Evolutionary conservation across 1,140 invertebrate genomes (phyloP), one percentile per base, ranked within the genome.

Genomic region (Condylostylus longicornis): DNA sequence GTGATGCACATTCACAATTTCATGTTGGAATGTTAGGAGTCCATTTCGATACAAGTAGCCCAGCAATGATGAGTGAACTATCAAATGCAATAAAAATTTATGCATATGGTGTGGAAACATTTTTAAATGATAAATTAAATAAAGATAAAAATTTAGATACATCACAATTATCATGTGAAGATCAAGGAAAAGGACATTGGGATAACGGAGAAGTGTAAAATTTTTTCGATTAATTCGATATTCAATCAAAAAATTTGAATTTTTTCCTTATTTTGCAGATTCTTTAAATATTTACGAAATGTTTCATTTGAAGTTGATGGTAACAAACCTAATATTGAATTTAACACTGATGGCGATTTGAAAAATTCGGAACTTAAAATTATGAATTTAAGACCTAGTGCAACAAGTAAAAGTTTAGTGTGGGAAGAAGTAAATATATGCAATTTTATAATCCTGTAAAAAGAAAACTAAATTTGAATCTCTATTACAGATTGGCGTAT

Each of bases 21-120:
- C 88, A 88, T 0, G 74, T 90, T 14, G 90, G 90, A 20, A 89
- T 93, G 81, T 64, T 96, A 9, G 89, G 90, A 39, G 84, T 91
- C 1, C 85, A 93, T 58, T 93, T 90, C 47, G 86, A 93, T 53
- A 90, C 87, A 14, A 81, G 78, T 35, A 79, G 76, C 41, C 66
- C 71, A 0, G 78, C 79, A 18, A 60, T 91, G 5, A 77, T 87
- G 41, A 78, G 77, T 42, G 83, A 89, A 54, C 88, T 91, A 27
- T 79, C 82, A 3, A 85, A 83, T 15, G 85, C 84, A 4, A 80
- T 91, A 18, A 83, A 85, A 55, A 85, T 91, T 35, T 91, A 87
- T 55, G 85, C 83, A 12, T 82, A 89, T 46, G 88, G 85, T 0
- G 83, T 90, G 2, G 83, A 90, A 54, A 76, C 81, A 31, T 90